Evolutionary conservation across 2,113 vertebrate species (phyloP).

Genomic region (Sardina pilchardus): DNA sequence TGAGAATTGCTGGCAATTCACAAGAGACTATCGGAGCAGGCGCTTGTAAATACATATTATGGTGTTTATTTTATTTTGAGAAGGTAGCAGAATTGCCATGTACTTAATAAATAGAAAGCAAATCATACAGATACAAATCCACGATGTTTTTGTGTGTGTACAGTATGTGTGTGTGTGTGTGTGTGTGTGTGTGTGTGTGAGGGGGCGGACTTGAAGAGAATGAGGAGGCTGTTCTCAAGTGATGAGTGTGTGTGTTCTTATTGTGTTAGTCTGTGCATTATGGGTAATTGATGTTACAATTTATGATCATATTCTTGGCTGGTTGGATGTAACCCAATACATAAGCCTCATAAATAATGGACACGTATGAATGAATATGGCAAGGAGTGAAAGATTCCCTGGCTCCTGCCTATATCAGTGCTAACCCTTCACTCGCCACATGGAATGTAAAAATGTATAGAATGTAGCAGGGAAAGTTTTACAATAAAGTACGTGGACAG

Average conservation of each 20-base stretch:
- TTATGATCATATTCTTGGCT: constrained; percentile 54
- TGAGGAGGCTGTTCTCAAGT: constrained; percentile 21
- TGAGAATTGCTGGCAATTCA: not conserved
- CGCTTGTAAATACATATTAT: not conserved
- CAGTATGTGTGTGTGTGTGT: too few species aligned
- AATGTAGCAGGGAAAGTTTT: not conserved
- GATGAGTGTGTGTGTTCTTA: constrained; percentile 37
- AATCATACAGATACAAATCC: not conserved
- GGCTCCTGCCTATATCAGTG: constrained; percentile 47
- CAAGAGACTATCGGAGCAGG: not conserved
- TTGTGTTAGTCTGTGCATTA: constrained; percentile 54
- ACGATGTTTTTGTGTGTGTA: not conserved
- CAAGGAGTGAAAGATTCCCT: constrained; percentile 53
- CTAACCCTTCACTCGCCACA: constrained; percentile 40
- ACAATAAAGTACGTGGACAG: not conserved
- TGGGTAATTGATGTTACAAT: constrained; percentile 64
- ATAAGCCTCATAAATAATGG: constrained; percentile 62
- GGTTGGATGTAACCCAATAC: constrained; percentile 62
- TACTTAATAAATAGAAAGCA: constrained; percentile 7
- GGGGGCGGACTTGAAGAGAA: not conserved
- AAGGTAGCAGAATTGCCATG: not conserved
- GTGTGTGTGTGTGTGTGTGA: too few species aligned
- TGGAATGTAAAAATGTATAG: not conserved
- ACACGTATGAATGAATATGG: constrained; percentile 54
- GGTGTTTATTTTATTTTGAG: not conserved